Evolutionary conservation across 2,113 vertebrate genomes (phyloP).

Genomic region (human (Homo sapiens)): DNA sequence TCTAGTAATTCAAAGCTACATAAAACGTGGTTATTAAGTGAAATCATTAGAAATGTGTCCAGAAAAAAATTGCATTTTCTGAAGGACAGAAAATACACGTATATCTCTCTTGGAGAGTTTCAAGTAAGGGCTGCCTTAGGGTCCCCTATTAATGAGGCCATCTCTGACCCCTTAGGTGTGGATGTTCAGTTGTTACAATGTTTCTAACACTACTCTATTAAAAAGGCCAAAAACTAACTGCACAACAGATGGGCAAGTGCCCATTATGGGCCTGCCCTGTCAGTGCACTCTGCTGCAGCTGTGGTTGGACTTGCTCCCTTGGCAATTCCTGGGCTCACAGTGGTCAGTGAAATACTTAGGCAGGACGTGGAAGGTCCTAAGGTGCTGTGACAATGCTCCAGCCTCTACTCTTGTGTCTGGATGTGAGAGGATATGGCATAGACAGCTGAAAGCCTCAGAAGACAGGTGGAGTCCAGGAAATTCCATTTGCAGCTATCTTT

Average conservation of each 20-base stretch:
- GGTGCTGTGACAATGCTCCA: not conserved
- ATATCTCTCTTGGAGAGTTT: not conserved
- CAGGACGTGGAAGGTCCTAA: not conserved
- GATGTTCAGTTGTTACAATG: not conserved
- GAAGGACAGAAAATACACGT: not conserved
- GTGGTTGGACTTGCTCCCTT: not conserved
- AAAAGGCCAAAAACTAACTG: not conserved
- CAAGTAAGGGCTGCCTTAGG: not conserved
- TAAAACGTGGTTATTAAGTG: not conserved
- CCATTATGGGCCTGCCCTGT: not conserved
- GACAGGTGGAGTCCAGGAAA: not conserved
- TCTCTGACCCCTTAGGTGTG: not conserved
- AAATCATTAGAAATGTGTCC: not conserved
- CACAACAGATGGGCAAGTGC: conserved; percentile 61
- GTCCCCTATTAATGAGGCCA: conserved; percentile 19
- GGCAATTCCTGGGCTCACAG: not conserved
- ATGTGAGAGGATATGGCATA: not conserved
- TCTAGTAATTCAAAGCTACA: not conserved
- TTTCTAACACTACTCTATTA: not conserved
- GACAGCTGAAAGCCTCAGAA: not conserved
- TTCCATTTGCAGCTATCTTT: not conserved
- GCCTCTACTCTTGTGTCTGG: not conserved
- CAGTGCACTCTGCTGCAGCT: not conserved
- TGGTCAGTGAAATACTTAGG: not conserved
- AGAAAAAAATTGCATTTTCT: not conserved